Conservation (phyloP, 2,113 vertebrate species). For the Pelecanus crispus region DNA sequence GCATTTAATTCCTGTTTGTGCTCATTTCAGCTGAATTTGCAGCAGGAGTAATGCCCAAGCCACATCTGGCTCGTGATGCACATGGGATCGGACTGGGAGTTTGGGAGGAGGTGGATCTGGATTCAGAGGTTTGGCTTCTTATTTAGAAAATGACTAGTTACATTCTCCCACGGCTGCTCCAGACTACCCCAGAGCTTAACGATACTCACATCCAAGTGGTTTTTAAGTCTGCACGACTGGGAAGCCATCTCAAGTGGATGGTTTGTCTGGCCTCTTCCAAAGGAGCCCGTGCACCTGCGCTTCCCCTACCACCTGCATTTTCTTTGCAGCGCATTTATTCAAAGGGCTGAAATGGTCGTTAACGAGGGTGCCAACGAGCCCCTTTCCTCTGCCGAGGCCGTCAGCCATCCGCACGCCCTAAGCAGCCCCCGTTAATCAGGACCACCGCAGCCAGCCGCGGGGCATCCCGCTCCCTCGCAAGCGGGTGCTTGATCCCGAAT, state of each 20-base stretch:
- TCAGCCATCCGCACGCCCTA: background rate
- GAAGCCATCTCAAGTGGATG: background rate
- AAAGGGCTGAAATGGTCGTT: background rate
- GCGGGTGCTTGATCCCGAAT: rapidly evolving
- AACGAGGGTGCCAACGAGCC: background rate
- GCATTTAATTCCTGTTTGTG: background rate
- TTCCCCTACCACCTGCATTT: background rate
- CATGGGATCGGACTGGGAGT: background rate
- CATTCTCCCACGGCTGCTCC: slow-evolving; percentile 35
- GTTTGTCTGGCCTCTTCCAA: background rate
- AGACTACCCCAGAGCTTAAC: slow-evolving; percentile 17
- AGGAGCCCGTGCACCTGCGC: background rate
- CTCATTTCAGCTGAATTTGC: slow-evolving; percentile 20
- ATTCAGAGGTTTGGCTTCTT: slow-evolving; percentile 34
- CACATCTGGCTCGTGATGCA: slow-evolving; percentile 5
- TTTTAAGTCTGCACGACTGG: background rate
- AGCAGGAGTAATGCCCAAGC: background rate
- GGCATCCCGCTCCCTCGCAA: rapidly evolving
- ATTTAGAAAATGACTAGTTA: slow-evolving; percentile 20
- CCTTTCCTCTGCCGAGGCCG: background rate
- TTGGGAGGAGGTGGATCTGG: slow-evolving; percentile 32
- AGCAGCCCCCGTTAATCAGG: background rate
- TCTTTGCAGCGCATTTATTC: background rate
- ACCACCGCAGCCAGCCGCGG: background rate
- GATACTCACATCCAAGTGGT: background rate